Base-by-base conservation (phyloP, 2,888 invertebrate species). In the Thera obeliscata region DNA sequence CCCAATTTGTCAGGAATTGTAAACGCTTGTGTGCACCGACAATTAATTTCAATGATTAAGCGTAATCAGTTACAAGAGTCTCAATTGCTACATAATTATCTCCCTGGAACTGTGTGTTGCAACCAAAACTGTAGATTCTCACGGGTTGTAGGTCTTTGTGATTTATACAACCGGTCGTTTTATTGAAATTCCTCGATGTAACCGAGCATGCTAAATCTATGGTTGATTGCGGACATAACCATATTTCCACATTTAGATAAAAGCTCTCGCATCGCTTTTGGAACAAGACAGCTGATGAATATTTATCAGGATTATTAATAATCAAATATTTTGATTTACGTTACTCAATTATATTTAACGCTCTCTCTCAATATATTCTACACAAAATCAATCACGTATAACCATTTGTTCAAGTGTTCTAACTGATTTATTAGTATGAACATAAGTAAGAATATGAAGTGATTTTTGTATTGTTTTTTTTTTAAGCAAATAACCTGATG, bases 21-120 rank as follows among this genome's bases (percentile, higher is more conserved):
- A 70, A 72, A 71, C 71, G 81, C 79, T 83, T 83, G 80, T 63
- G 56, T 80, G 79, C 80, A 77, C 73, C 60, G 43, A 81, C 83
- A 83, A 86, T 88, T 85, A 85, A 84, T 83, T 86, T 83, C 81
- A 84, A 85, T 86, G 82, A 84, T 81, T 75, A 81, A 81, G 82
- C 80, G 80, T 81, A 76, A 81, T 82, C 76, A 78, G 74, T 76
- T 81, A 82, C 74, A 61, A 76, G 69, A 69, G 43, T 73, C 49
- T 73, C 69, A 69, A 71, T 68, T 66, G 74, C 71, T 75, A 72
- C 73, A 69, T 73, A 76, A 73, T 72, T 71, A 71, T 74, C 65
- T 71, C 66, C 66, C 60, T 72, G 64, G 67, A 66, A 70, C 64
- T 50, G 65, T 69, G 33, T 73, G 74, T 73, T 66, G 72, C 72